Evolutionary conservation across 2,888 invertebrate genomes (phyloP).

Genomic region (Polymixis lichenea): DNA sequence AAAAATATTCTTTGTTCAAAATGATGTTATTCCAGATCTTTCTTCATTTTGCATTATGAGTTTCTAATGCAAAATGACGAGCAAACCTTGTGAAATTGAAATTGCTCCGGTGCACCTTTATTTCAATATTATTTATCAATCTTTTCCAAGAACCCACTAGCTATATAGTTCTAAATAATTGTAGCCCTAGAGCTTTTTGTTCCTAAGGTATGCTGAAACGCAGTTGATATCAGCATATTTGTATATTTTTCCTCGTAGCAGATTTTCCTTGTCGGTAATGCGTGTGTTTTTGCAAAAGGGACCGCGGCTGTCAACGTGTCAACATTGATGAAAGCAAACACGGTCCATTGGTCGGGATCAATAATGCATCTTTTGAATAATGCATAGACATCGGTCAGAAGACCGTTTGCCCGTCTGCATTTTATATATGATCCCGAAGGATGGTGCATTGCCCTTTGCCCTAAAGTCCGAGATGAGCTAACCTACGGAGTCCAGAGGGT

Average conservation of each 20-base stretch:
- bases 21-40: neutral
- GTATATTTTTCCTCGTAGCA: conserved; percentile 51
- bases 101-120: neutral
- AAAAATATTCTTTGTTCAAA: conserved; percentile 15
- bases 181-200: neutral
- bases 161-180: conserved; percentile 1
- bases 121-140: neutral
- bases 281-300: conserved; percentile 64
- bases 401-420: conserved; percentile 87
- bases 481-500: neutral
- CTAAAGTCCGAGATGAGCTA: conserved; percentile 61
- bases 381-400: conserved; percentile 73
- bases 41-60: neutral
- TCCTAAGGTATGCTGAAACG: conserved; percentile 11
- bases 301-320: conserved; percentile 53
- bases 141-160: neutral
- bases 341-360: conserved; percentile 70
- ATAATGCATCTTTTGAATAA: conserved; percentile 84
- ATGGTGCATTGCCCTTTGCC: conserved; percentile 79
- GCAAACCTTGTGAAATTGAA: neutral
- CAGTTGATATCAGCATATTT: conserved; percentile 23
- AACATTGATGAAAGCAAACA: conserved; percentile 63
- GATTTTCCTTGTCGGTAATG: conserved; percentile 54
- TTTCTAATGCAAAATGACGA: neutral
- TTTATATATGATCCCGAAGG: conserved; percentile 67